Evolutionary conservation across 2,113 vertebrate genomes (phyloP).

Genomic region (Pholis gunnellus): DNA sequence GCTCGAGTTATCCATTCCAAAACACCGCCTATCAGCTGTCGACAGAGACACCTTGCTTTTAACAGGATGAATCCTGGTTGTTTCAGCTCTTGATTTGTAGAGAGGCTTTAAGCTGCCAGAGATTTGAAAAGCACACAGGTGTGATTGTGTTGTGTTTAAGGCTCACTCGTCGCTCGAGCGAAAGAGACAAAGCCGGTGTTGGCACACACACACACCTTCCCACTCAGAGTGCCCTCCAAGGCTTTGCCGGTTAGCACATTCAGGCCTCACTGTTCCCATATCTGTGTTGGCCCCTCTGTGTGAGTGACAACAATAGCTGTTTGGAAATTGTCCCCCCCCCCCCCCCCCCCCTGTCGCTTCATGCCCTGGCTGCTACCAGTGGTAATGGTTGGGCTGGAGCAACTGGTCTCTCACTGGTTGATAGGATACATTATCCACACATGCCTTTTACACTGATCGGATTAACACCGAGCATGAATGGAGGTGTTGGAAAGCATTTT

Average conservation of each 20-base stretch:
- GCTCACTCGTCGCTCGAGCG: conserved; percentile 49
- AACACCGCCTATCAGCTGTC: conserved; percentile 47
- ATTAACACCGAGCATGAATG: conserved; percentile 38
- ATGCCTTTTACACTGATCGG: conserved; percentile 24
- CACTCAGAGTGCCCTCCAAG: conserved; percentile 52
- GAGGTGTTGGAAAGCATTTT: conserved; percentile 11
- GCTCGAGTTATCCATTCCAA: conserved; percentile 25
- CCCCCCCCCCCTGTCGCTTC: conserved; percentile 19
- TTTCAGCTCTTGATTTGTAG: conserved; percentile 45
- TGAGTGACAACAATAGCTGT: conserved; percentile 63
- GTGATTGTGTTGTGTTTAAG: conserved; percentile 57
- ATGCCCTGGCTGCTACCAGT: conserved; percentile 38
- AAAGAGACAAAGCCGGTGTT: conserved; percentile 63
- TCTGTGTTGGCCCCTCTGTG: conserved; percentile 57
- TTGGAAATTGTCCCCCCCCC: conserved; percentile 45
- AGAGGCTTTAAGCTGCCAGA: conserved; percentile 48
- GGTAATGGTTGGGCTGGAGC: conserved; percentile 40
- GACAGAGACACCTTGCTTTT: conserved; percentile 43
- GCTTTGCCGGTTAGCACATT: conserved; percentile 58
- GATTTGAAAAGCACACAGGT: conserved; percentile 66
- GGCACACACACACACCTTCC: conserved; percentile 43
- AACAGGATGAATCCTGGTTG: conserved; percentile 24
- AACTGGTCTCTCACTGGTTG: conserved; percentile 55
- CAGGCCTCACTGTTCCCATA: conserved; percentile 38
- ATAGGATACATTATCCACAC: conserved; percentile 43